phyloP scores from a whole-genome alignment of 2,797 vertebrate genomes.

The Cuniculus paca region DNA sequence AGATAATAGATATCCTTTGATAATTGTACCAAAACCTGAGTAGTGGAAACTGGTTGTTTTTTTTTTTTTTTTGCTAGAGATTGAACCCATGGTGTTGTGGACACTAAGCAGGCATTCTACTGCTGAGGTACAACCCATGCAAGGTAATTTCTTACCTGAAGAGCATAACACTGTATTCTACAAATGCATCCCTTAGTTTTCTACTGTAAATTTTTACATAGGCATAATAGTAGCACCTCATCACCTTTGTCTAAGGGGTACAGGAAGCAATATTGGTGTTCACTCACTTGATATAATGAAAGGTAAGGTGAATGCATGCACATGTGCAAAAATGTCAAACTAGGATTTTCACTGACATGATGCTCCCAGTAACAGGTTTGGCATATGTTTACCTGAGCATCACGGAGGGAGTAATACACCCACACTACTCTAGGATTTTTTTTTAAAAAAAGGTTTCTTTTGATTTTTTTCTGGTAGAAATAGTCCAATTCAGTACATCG shows the following conservation, averaged over 20 bases:
- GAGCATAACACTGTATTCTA: not conserved
- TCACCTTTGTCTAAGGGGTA: not conserved
- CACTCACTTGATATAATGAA: not conserved
- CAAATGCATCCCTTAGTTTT: not conserved
- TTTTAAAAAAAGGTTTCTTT: not conserved
- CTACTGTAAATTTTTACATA: not conserved
- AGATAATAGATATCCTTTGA: not conserved
- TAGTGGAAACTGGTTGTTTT: not conserved
- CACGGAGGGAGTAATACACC: not conserved
- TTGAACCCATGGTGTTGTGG: not conserved
- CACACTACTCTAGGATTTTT: not conserved
- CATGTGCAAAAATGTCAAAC: not conserved
- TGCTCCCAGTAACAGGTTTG: not conserved
- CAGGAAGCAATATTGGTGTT: not conserved
- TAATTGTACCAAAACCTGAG: not conserved
- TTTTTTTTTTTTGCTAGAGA: not conserved
- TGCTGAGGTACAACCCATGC: not conserved
- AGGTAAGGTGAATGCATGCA: not conserved
- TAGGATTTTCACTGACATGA: not conserved
- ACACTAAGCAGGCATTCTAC: not conserved
- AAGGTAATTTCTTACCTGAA: not conserved
- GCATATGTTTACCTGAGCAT: not conserved
- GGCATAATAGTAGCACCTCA: not conserved
- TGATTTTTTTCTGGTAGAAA: not conserved
- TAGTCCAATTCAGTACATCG: not conserved